A percentile compares a stretch with the other conserved stretches of the same genome.
These are phyloP conservation scores for Toxonevra muliebris DNA, from an alignment of 2,888 invertebrate species.

Conservation along the genomic window DNA sequence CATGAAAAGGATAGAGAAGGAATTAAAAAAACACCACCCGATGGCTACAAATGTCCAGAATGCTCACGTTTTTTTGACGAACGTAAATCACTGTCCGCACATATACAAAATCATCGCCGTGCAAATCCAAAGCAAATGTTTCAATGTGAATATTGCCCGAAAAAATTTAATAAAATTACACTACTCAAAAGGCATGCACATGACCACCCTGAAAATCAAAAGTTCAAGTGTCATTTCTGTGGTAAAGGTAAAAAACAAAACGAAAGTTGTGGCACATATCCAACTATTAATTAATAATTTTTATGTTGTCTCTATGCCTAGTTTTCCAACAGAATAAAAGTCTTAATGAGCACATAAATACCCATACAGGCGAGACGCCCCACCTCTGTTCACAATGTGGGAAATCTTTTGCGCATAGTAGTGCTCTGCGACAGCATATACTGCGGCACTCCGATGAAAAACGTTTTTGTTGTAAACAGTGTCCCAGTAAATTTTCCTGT, in stretches of 20 bases:
- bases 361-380: conserved; percentile 68
- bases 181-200: conserved; percentile 67
- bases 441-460: conserved; percentile 69
- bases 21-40: conserved; percentile 27
- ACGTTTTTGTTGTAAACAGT: conserved; percentile 68
- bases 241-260: conserved; percentile 33
- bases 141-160: conserved; percentile 66
- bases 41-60: conserved; percentile 65
- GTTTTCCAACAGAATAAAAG: conserved; percentile 68
- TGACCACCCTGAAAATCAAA: conserved; percentile 68
- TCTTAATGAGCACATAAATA: conserved; percentile 69
- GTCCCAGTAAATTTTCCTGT: conserved; percentile 69
- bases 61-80: conserved; percentile 69
- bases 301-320: conserved; percentile 39
- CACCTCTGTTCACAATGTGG: conserved; percentile 70
- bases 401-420: conserved; percentile 66
- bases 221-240: conserved; percentile 65
- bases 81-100: conserved; percentile 67
- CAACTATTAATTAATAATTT: too few relatives aligned
- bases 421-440: conserved; percentile 70
- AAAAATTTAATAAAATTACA: conserved; percentile 64
- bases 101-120: conserved; percentile 57
- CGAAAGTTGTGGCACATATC: too few relatives aligned
- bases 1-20: too few relatives aligned
- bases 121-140: conserved; percentile 31